Evolutionary conservation across 2,888 invertebrate genomes (phyloP), one percentile per base, ranked within the genome.

Genomic region (Lypha dubia): DNA sequence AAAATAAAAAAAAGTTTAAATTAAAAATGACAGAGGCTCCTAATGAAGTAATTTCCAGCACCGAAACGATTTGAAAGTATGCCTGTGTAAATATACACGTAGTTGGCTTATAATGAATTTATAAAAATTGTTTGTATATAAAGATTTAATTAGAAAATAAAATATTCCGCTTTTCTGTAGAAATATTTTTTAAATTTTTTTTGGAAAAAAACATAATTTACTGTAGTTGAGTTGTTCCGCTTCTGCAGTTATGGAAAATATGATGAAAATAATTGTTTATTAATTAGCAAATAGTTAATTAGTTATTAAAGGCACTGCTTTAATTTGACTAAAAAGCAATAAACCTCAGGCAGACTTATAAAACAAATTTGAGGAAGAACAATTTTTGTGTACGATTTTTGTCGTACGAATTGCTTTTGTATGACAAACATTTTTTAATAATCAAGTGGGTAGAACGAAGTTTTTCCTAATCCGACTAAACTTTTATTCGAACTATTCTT

Each of bases 1-100:
- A 28, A 11, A 38, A 38, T 38, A 38, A 38, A 17, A 41, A 51
- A 51, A 51, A 15, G n/a, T n/a, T 44, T 4, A 44, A 38, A 38
- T 49, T 49, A 49, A 49, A 49, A 49, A n/a, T n/a, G 20, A 20
- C 49, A 49, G 49, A 49, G n/a, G n/a, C 49, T 22, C 0, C 22
- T 73, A 49, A 60, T 60, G 73, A 60, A 73, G 49, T 73, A 56
- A 71, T 58, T 58, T 58, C 28, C 32, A 71, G 9, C 58, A 9
- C 35, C 44, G 17, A 11, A 35, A 70, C 28, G 58, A 44, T 9
- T 58, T 44, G 24, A 58, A 2, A 41, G 6, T 20, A 17, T 17
- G n/a, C n/a, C n/a, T n/a, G n/a, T n/a, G n/a, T n/a, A n/a, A 13
- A 44, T 2, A 4, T 5, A 38, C 53, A 24, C 53, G 24, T n/a